Conservation (phyloP, 2,113 vertebrate genomes). For the Parus major region DNA sequence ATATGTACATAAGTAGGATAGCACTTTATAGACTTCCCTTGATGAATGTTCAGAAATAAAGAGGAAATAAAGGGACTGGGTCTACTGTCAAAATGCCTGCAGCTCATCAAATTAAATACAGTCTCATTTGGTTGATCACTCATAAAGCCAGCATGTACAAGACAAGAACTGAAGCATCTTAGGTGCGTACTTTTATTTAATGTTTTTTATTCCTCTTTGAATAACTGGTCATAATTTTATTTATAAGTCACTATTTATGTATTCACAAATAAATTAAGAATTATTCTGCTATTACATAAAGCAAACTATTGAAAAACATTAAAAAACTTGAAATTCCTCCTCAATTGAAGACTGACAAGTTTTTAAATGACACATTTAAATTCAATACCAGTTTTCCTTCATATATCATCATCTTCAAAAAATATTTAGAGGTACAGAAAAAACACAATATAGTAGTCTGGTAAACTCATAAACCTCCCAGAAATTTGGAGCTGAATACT, state of each 20-base stretch:
- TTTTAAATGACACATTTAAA: not conserved
- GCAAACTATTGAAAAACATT: not conserved
- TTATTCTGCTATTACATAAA: not conserved
- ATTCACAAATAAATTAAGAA: not conserved
- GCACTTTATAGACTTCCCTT: not conserved
- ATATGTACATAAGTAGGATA: not conserved
- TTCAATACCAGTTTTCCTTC: not conserved
- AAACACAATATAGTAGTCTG: not conserved
- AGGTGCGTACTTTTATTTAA: not conserved
- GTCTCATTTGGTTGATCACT: not conserved
- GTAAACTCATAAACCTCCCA: not conserved
- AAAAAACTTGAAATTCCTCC: not conserved
- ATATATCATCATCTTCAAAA: not conserved
- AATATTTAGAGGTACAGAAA: not conserved
- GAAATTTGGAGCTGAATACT: not conserved
- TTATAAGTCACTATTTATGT: not conserved
- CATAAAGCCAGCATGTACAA: not conserved
- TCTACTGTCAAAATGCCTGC: not conserved
- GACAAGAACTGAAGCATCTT: not conserved
- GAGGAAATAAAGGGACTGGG: not conserved
- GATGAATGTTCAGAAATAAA: not conserved
- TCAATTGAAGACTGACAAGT: not conserved
- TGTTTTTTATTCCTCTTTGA: not conserved
- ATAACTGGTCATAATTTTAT: not conserved
- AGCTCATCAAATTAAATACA: not conserved